These are phyloP conservation scores for Macroramphosus scolopax DNA, from an alignment of 2,797 vertebrate species.

Conservation along the genomic window DNA sequence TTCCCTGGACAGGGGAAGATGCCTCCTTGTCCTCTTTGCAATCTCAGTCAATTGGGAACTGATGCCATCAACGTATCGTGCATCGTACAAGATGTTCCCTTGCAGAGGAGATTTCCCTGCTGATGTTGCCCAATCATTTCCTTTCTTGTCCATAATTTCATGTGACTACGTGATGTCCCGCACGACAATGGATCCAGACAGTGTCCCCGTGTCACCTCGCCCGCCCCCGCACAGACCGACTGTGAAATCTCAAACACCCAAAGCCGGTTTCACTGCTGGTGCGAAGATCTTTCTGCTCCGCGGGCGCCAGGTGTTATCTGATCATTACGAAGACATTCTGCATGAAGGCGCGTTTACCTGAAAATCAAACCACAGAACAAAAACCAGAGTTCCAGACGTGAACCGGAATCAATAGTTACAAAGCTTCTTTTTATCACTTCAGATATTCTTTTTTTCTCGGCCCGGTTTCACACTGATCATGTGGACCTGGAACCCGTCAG, in stretches of 20 bases:
- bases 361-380: constrained; percentile 12
- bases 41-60: constrained; percentile 32
- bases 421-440: no score
- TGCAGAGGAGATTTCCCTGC: constrained; percentile 53
- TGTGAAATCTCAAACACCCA: constrained; percentile 57
- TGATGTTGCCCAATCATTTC: constrained; percentile 52
- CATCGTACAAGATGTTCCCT: constrained; percentile 54
- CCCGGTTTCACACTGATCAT: no score
- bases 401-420: no score
- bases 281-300: constrained; percentile 21
- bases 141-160: constrained; percentile 43
- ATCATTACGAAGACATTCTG: no score
- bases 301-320: constrained; percentile 54
- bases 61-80: constrained; percentile 42
- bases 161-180: constrained; percentile 27
- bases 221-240: constrained; percentile 42
- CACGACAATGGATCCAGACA: constrained; percentile 27
- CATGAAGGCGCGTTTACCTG: constrained; percentile 10
- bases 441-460: background rate
- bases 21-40: constrained; percentile 33
- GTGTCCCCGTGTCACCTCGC: constrained; percentile 34
- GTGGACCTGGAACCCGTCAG: no score
- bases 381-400: no score
- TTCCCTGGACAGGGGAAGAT: constrained; percentile 39
- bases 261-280: constrained; percentile 46